Percentiles rank a stretch among this genome's conserved stretches.
phyloP scores from a whole-genome alignment of 1,140 invertebrate genomes.

The Leptinotarsa lineolata region DNA sequence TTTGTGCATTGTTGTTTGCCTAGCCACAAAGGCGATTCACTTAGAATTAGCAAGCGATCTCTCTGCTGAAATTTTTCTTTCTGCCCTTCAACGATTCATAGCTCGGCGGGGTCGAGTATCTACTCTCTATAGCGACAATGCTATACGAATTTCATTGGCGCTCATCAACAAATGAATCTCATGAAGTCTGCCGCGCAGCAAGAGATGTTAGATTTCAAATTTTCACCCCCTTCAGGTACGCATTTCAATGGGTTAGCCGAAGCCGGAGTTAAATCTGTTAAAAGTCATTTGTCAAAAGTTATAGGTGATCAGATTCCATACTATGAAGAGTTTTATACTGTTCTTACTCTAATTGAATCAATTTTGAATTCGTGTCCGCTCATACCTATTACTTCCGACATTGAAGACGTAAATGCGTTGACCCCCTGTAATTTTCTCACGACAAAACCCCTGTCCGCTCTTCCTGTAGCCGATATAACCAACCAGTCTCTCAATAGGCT shows the following conservation, averaged over 20 bases:
- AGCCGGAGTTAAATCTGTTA: constrained; percentile 24
- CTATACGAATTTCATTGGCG: constrained; percentile 51
- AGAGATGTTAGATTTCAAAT: constrained; percentile 8
- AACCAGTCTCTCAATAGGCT: not conserved
- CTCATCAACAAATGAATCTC: constrained; percentile 27
- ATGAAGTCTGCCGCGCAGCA: not conserved
- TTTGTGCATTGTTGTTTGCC: constrained; percentile 47
- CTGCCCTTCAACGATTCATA: constrained; percentile 53
- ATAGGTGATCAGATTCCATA: constrained; percentile 23
- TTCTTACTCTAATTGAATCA: constrained; percentile 15
- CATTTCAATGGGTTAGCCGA: constrained; percentile 16
- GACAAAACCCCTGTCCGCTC: constrained; percentile 3
- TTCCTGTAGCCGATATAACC: not conserved
- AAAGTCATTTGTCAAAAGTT: constrained; percentile 14
- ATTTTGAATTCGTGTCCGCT: constrained; percentile 28
- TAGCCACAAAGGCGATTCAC: constrained; percentile 55
- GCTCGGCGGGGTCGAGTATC: constrained; percentile 44
- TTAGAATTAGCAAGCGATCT: constrained; percentile 53
- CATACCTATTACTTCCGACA: constrained; percentile 17
- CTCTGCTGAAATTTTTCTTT: constrained; percentile 51
- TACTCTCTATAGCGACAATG: constrained; percentile 52
- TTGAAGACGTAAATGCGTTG: constrained; percentile 22
- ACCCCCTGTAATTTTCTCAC: constrained; percentile 29
- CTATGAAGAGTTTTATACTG: constrained; percentile 19
- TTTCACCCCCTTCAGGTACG: constrained; percentile 9